Evolutionary conservation across 1,140 invertebrate genomes (phyloP).

Genomic region (Planococcus citri): DNA sequence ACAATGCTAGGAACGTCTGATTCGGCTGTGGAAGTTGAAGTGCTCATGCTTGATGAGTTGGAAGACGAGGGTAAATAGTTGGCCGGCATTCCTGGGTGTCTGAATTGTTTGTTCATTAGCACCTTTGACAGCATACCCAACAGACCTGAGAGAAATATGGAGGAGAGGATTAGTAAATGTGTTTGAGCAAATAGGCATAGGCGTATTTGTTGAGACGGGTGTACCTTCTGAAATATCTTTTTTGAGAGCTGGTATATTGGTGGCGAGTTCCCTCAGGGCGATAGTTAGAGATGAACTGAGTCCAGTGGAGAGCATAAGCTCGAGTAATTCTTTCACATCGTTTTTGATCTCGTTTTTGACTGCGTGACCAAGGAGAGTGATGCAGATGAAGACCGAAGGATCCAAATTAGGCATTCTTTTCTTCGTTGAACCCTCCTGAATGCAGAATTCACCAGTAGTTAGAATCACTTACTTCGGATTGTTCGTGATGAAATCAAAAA

Average conservation of each 20-base stretch:
- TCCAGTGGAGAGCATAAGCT: conserved; percentile 84
- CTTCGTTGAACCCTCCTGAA: conserved; percentile 49
- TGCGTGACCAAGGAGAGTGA: conserved; percentile 82
- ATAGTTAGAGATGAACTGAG: conserved; percentile 80
- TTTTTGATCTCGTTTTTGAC: conserved; percentile 53
- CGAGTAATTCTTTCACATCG: conserved; percentile 74
- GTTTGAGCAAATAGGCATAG: background rate
- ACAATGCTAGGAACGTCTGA: conserved; percentile 69
- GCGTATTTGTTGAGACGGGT: background rate
- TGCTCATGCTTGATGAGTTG: conserved; percentile 5
- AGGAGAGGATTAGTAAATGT: background rate
- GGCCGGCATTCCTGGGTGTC: conserved; percentile 62
- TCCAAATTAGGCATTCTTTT: conserved; percentile 56
- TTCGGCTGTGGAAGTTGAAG: conserved; percentile 27
- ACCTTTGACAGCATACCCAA: conserved; percentile 52
- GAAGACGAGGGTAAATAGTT: conserved; percentile 23
- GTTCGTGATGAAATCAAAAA: background rate
- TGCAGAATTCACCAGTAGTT: background rate
- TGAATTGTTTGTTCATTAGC: conserved; percentile 73
- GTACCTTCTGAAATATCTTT: conserved; percentile 80
- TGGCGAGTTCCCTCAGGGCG: conserved; percentile 77
- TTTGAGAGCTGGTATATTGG: conserved; percentile 74
- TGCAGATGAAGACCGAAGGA: conserved; percentile 83
- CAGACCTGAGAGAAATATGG: conserved; percentile 38
- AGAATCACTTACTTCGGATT: background rate